A percentile compares a stretch with the other conserved stretches of the same genome.
Evolutionary conservation across 2,888 invertebrate genomes (phyloP).

Genomic region (Gortyna flavago): DNA sequence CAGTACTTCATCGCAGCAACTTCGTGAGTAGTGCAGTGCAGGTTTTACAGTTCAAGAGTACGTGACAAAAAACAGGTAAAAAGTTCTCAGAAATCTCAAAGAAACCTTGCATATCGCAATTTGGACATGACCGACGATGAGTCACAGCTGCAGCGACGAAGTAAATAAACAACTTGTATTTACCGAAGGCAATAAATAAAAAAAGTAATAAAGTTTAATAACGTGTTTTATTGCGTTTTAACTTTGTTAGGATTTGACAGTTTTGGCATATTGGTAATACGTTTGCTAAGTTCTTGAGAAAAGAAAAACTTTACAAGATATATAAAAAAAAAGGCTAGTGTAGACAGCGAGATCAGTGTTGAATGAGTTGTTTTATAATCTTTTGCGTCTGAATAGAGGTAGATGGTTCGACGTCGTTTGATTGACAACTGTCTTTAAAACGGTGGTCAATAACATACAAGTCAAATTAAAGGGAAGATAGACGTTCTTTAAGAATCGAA

Average conservation of each 20-base stretch:
- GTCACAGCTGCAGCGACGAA: constrained; percentile 1
- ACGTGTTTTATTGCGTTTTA: neutral
- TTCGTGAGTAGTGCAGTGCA: too few species aligned
- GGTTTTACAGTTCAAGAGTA: neutral
- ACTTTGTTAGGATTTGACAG: neutral
- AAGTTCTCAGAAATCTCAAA: constrained; percentile 16
- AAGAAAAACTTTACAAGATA: neutral
- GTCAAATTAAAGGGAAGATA: neutral
- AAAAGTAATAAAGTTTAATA: neutral
- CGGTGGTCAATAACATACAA: neutral
- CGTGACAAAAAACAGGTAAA: constrained; percentile 14
- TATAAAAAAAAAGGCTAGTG: neutral
- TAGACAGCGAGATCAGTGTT: neutral
- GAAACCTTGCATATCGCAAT: constrained; percentile 7
- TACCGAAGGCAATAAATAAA: neutral
- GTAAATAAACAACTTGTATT: constrained; percentile 18
- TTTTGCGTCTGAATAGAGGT: neutral
- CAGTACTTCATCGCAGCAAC: too few species aligned
- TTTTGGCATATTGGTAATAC: neutral
- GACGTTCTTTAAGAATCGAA: neutral
- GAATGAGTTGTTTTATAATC: neutral
- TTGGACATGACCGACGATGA: constrained; percentile 2
- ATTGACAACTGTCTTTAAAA: neutral
- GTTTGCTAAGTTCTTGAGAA: neutral
- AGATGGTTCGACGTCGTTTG: neutral